Evolutionary conservation across 64 coral and sea anemone species (phyloP).

Genomic region (Hydrozoanthus tunicans): DNA sequence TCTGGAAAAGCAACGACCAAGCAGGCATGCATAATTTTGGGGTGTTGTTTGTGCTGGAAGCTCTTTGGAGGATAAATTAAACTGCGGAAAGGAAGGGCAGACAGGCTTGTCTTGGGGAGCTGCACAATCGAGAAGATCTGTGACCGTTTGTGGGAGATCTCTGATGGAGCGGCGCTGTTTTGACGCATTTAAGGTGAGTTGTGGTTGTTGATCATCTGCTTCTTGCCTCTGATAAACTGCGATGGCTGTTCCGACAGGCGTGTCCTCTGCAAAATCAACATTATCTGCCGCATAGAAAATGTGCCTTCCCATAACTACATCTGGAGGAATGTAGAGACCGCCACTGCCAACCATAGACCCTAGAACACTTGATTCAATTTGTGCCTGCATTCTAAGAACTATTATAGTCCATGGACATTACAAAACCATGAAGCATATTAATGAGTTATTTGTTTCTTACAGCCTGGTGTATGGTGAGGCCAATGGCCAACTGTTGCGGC

Average conservation of each 20-base stretch:
- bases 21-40: conserved; percentile 51
- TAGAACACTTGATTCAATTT: conserved; percentile 60
- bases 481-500: conserved; percentile 57
- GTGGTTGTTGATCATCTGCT: conserved; percentile 25
- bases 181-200: conserved; percentile 12
- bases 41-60: conserved; percentile 2
- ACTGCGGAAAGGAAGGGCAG: conserved; percentile 34
- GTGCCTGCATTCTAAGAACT: conserved; percentile 44
- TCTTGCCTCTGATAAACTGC: conserved; percentile 58
- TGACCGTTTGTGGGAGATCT: conserved; percentile 39
- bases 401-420: conserved; percentile 71
- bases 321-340: conserved; percentile 60
- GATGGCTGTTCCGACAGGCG: conserved; percentile 61
- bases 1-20: conserved; percentile 52
- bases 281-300: conserved; percentile 56
- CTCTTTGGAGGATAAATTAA: conserved; percentile 12
- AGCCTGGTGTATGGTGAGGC: conserved; percentile 50
- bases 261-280: conserved; percentile 59
- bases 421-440: conserved; percentile 68
- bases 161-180: conserved; percentile 53
- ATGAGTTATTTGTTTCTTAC: conserved; percentile 64
- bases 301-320: conserved; percentile 46
- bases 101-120: conserved; percentile 2
- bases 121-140: conserved; percentile 43
- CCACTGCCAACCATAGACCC: conserved; percentile 52